Conservation (phyloP, 2,113 vertebrate genomes). For the Prochilodus magdalenae region DNA sequence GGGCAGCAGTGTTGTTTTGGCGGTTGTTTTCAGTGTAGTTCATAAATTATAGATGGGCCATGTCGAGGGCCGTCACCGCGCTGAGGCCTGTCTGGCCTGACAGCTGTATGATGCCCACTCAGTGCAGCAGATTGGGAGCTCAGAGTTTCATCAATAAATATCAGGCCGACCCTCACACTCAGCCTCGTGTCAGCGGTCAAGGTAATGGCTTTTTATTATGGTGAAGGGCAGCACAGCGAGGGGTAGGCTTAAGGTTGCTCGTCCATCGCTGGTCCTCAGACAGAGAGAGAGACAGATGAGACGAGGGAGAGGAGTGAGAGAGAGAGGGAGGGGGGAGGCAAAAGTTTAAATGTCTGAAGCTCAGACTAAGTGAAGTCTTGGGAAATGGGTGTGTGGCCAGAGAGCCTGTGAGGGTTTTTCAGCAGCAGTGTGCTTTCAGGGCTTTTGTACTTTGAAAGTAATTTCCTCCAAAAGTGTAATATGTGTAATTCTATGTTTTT, state of each 20-base stretch:
- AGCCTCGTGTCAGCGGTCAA: slow-evolving; percentile 96
- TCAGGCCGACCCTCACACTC: slow-evolving; percentile 93
- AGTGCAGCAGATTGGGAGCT: slow-evolving; percentile 97
- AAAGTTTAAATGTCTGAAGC: slow-evolving; percentile 76
- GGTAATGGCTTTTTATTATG: slow-evolving; percentile 96
- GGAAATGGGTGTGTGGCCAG: slow-evolving; percentile 67
- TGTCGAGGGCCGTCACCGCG: slow-evolving; percentile 90
- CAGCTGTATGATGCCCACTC: slow-evolving; percentile 99
- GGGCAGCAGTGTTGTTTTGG: slow-evolving; percentile 84
- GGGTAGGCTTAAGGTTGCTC: slow-evolving; percentile 85
- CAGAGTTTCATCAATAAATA: slow-evolving; percentile 99
- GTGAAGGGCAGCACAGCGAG: slow-evolving; percentile 85
- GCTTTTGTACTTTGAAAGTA: slow-evolving; percentile 1
- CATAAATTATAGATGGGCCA: slow-evolving; percentile 98
- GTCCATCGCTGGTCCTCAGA: slow-evolving; percentile 81
- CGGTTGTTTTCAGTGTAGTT: slow-evolving; percentile 93
- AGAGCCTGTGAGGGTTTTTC: slow-evolving; percentile 26
- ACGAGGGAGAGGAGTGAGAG: slow-evolving; percentile 6
- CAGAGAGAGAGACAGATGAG: slow-evolving; percentile 48
- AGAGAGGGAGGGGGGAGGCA: slow-evolving; percentile 55
- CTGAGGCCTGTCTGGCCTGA: slow-evolving; percentile 91
- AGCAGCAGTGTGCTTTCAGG: slow-evolving; percentile 3
- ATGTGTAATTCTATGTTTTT: background rate
- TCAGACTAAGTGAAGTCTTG: slow-evolving; percentile 75
- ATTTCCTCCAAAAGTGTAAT: background rate